Conservation (phyloP, 2,113 vertebrate genomes). For the Semnornis frantzii region DNA sequence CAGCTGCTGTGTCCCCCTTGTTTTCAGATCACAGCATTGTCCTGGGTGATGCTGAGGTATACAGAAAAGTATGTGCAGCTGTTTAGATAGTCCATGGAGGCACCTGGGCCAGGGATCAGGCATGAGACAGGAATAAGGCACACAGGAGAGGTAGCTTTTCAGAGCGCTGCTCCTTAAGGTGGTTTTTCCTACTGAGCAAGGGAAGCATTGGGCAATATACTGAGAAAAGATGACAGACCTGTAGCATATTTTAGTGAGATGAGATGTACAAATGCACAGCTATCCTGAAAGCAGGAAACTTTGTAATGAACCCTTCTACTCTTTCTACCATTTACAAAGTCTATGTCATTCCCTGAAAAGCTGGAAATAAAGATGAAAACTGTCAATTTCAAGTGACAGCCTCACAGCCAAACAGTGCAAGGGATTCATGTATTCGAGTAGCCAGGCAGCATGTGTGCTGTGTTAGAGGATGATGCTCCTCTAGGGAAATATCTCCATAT, state of each 20-base stretch:
- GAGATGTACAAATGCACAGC: background rate
- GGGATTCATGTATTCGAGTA: background rate
- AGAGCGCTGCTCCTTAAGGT: background rate
- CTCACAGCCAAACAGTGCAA: background rate
- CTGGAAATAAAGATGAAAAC: background rate
- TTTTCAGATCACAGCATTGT: background rate
- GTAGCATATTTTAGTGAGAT: background rate
- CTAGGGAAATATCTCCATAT: background rate
- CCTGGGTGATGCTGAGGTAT: background rate
- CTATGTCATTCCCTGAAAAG: background rate
- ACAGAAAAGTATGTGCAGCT: background rate
- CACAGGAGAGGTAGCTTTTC: background rate
- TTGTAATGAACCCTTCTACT: background rate
- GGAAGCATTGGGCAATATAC: background rate
- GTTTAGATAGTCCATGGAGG: background rate
- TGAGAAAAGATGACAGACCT: background rate
- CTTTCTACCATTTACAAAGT: background rate
- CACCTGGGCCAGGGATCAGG: background rate
- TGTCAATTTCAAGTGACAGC: background rate
- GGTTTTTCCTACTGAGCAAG: background rate
- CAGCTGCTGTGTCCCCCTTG: background rate
- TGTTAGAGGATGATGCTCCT: background rate
- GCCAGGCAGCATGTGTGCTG: background rate
- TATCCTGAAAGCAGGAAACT: background rate
- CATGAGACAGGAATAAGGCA: background rate